phyloP scores from a whole-genome alignment of 1,140 invertebrate species.

The Doryteuthis pealeii region DNA sequence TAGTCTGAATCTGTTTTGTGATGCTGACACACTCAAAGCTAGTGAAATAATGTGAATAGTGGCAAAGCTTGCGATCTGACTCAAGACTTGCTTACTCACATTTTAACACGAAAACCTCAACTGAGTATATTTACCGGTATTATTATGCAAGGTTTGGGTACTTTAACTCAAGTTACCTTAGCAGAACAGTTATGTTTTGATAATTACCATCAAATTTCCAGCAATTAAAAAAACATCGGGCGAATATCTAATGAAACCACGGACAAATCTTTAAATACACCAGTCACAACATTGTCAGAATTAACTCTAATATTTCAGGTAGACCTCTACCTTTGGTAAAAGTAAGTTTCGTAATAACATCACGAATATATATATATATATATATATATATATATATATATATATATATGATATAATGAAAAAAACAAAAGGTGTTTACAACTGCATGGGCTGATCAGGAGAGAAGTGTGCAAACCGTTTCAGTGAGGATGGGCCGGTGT shows the following conservation, averaged over 20 bases:
- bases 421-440: no score
- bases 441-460: no score
- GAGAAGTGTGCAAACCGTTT: no score
- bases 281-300: slow-evolving; percentile 57
- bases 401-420: no score
- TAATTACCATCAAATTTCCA: slow-evolving; percentile 65
- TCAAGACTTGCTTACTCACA: slow-evolving; percentile 27
- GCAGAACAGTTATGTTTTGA: slow-evolving; percentile 70
- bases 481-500: no score
- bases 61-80: slow-evolving; percentile 21
- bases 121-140: slow-evolving; percentile 63
- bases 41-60: slow-evolving; percentile 20
- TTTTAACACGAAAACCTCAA: slow-evolving; percentile 33
- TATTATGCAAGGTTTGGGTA: slow-evolving; percentile 88
- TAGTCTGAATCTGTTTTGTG: slow-evolving; percentile 44
- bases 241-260: slow-evolving; percentile 46
- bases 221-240: slow-evolving; percentile 27
- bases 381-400: no score
- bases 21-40: slow-evolving; percentile 35
- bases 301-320: no score
- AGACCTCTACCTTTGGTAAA: no score
- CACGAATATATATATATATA: no score
- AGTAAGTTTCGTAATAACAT: no score
- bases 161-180: slow-evolving; percentile 71
- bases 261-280: slow-evolving; percentile 58